Conservation (phyloP, 2,797 vertebrate genomes). For the Tapirus indicus region DNA sequence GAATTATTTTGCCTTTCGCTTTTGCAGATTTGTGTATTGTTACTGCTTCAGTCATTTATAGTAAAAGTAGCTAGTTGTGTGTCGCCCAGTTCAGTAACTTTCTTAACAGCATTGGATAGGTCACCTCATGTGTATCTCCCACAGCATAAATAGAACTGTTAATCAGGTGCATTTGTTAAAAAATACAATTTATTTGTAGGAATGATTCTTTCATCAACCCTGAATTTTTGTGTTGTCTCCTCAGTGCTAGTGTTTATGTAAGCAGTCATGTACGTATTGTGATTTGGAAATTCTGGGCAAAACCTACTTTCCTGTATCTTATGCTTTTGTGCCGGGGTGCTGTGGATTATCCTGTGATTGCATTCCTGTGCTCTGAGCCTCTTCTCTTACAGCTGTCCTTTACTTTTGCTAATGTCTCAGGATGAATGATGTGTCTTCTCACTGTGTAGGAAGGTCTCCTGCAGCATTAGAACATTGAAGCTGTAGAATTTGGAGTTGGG, state of each 20-base stretch:
- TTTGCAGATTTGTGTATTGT: background rate
- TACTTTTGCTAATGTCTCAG: background rate
- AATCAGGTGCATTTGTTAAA: background rate
- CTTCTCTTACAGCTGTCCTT: background rate
- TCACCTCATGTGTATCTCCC: background rate
- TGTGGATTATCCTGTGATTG: background rate
- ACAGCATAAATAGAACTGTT: background rate
- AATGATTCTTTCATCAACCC: background rate
- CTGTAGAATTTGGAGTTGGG: background rate
- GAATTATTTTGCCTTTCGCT: constrained; percentile 37
- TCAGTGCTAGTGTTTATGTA: background rate
- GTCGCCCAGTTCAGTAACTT: background rate
- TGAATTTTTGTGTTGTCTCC: background rate
- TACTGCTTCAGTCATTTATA: background rate
- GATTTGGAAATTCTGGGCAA: background rate
- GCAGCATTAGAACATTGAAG: background rate
- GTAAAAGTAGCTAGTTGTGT: background rate
- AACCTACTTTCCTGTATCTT: background rate
- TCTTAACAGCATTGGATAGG: background rate
- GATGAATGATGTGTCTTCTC: background rate
- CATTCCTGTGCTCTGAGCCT: background rate
- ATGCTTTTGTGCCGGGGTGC: background rate
- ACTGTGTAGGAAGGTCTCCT: background rate
- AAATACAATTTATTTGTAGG: background rate
- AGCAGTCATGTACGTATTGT: background rate